Base-by-base conservation (phyloP, 53 echinoderm and acorn worm genomes). In the Echinarachnius parma region DNA sequence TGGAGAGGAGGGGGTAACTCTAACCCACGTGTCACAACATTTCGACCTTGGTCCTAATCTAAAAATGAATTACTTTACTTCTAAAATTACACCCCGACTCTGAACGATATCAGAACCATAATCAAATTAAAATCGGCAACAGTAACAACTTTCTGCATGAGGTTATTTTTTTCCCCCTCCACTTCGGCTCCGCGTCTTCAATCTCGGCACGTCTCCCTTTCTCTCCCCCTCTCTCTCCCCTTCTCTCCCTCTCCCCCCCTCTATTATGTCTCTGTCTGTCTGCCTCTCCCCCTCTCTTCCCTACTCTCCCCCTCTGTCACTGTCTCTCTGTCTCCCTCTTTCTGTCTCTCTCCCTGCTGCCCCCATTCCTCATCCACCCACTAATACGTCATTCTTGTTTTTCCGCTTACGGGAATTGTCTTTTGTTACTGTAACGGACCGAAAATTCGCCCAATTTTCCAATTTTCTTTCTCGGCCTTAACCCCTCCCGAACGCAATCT, bases 61-160 rank as follows among this genome's bases (percentile, higher is more conserved):
- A 72, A 72, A 72, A 72, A 72, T 72, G 74, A 72, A 72, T 72
- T 72, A 72, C 74, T 72, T 72, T 57, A 72, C 74, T 72, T 72
- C 74, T 72, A 72, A 36, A 72, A 72, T 72, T 72, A 72, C 74
- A 72, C 74, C 57, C 74, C 25, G 74, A 21, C 28, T 57, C 74
- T 57, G 56, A 72, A 72, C 74, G 37, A 72, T 72, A 72, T 72
- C 74, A 56, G 35, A 56, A 11, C 56, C 57, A 55, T 57, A 72
- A 72, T 72, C 56, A 56, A 72, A 72, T 72, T 72, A 72, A 72
- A 72, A 72, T 72, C 74, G 74, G 74, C 74, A 72, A 72, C 74
- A 72, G 74, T 72, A 39, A 72, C 74, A 56, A 72, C 44, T 72
- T 69, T 69, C 66, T 28, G 42, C 7, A 13, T 5, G 53, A 21